These are phyloP conservation scores for Euphydryas editha DNA, from an alignment of 2,888 invertebrate species.

Conservation along the genomic window DNA sequence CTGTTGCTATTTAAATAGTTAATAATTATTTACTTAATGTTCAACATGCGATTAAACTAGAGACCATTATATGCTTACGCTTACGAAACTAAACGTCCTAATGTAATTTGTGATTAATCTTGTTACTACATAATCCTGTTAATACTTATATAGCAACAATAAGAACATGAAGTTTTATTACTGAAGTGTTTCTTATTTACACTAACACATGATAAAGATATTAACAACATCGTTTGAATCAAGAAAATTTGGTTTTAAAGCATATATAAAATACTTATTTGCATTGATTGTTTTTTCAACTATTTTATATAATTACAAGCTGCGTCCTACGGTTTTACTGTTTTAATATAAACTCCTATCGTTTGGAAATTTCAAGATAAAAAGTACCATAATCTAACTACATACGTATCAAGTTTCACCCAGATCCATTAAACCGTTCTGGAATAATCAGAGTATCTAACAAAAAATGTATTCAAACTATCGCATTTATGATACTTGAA, in stretches of 20 bases:
- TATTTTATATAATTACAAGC: too few species aligned
- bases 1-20: not conserved
- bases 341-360: too few species aligned
- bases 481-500: too few species aligned
- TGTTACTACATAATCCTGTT: slow-evolving; percentile 27
- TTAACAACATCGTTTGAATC: not conserved
- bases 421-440: too few species aligned
- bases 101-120: slow-evolving; percentile 29
- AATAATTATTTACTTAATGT: not conserved
- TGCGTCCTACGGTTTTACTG: too few species aligned
- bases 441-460: too few species aligned
- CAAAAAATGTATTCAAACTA: too few species aligned
- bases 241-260: not conserved
- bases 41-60: not conserved
- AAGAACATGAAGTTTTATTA: slow-evolving; percentile 21
- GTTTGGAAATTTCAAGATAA: too few species aligned
- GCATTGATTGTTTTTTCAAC: too few species aligned
- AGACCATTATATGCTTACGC: slow-evolving; percentile 1
- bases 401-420: too few species aligned
- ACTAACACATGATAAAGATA: slow-evolving; percentile 6
- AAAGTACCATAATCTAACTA: too few species aligned
- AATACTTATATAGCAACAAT: slow-evolving; percentile 21
- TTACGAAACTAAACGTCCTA: slow-evolving; percentile 16
- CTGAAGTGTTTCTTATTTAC: slow-evolving; percentile 13
- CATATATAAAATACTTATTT: not conserved